A percentile compares a stretch with the other conserved stretches of the same genome.
Conservation (phyloP, 2,888 invertebrate species). For the Eucriotettix oculatus region DNA sequence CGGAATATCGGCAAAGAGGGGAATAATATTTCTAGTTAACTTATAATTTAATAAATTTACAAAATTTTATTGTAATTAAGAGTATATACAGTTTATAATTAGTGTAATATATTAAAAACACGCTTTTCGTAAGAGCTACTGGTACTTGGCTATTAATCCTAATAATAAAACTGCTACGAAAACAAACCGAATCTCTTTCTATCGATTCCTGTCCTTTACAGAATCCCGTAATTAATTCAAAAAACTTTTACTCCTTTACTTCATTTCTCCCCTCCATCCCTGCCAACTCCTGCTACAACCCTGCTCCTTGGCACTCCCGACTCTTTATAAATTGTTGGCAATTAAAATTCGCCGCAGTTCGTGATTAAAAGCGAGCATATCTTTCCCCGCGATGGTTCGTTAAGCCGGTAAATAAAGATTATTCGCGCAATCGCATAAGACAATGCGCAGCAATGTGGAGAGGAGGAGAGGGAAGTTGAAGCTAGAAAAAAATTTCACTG, state of each 20-base stretch:
- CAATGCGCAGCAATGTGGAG: too few relatives aligned
- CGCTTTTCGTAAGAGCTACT: too few relatives aligned
- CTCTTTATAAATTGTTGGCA: slow-evolving; percentile 11
- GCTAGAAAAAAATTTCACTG: too few relatives aligned
- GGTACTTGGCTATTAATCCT: too few relatives aligned
- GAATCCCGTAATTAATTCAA: slow-evolving; percentile 10
- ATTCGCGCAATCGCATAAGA: too few relatives aligned
- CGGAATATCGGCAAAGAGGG: too few relatives aligned
- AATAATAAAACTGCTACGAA: background rate
- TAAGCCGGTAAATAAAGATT: background rate
- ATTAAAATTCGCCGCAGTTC: slow-evolving; percentile 9
- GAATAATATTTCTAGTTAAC: too few relatives aligned
- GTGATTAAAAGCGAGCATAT: background rate
- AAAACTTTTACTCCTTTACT: background rate
- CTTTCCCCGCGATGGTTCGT: background rate
- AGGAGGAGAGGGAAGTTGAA: too few relatives aligned
- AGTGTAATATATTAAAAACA: too few relatives aligned
- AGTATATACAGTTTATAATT: too few relatives aligned
- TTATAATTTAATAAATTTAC: too few relatives aligned
- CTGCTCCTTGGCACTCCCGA: background rate
- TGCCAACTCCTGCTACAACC: background rate
- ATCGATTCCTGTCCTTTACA: slow-evolving; percentile 10
- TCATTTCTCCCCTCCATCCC: background rate
- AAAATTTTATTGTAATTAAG: too few relatives aligned
- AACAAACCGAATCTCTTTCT: slow-evolving; percentile 5